Evolutionary conservation across 1,140 invertebrate genomes (phyloP).

Genomic region (Platorchestia sp.): DNA sequence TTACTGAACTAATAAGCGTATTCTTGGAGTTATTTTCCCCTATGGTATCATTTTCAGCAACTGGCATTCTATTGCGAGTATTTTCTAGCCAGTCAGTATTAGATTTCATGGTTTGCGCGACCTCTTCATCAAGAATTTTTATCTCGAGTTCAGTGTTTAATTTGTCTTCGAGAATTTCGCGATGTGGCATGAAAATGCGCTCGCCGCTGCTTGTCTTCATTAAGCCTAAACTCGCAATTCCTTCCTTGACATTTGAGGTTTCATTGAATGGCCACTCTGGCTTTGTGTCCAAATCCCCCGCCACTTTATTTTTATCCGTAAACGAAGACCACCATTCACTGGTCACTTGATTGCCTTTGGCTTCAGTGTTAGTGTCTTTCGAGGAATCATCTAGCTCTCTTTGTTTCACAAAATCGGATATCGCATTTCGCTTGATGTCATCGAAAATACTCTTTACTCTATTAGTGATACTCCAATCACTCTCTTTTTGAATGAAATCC

Average conservation of each 20-base stretch:
- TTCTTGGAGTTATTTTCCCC: constrained; percentile 52
- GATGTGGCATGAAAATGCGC: neutral
- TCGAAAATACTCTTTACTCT: constrained; percentile 48
- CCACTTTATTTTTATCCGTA: constrained; percentile 43
- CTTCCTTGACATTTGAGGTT: constrained; percentile 23
- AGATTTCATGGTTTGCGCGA: constrained; percentile 41
- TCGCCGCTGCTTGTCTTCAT: constrained; percentile 12
- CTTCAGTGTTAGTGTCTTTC: neutral
- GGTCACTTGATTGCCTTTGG: neutral
- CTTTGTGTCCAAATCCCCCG: constrained; percentile 12
- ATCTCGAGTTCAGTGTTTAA: constrained; percentile 38
- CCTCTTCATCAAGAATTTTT: constrained; percentile 40
- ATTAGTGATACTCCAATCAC: constrained; percentile 26
- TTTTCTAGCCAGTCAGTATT: constrained; percentile 41
- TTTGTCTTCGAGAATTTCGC: constrained; percentile 8
- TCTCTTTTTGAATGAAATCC: constrained; percentile 34
- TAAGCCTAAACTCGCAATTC: constrained; percentile 6
- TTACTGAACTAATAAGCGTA: constrained; percentile 50
- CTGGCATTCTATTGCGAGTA: neutral
- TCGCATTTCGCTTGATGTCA: constrained; percentile 41
- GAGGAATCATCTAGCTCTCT: constrained; percentile 23
- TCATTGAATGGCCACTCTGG: constrained; percentile 29
- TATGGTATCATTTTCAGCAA: constrained; percentile 39
- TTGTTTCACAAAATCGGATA: constrained; percentile 43
- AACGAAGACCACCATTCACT: constrained; percentile 36